phyloP scores from a whole-genome alignment of 2,113 vertebrate species.

The Tretioscincus oriximinensis region DNA sequence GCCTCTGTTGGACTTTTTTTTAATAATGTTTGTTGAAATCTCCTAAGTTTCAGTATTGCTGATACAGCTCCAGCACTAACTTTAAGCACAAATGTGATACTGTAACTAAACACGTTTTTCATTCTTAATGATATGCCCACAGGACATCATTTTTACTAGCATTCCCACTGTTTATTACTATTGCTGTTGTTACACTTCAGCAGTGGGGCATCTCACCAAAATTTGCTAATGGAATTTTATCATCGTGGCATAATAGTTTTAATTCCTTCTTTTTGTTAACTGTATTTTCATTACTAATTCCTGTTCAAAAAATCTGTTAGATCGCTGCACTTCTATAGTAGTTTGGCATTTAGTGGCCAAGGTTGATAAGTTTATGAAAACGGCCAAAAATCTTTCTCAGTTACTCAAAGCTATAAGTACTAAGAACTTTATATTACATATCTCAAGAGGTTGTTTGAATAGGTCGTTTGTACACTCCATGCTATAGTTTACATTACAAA shows the following conservation, averaged over 20 bases:
- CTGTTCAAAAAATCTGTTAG: not conserved
- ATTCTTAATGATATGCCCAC: not conserved
- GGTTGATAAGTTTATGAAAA: not conserved
- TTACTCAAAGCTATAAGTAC: not conserved
- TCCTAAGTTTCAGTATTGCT: accelerated
- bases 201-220: not conserved
- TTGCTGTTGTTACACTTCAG: slow-evolving; percentile 9
- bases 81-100: accelerated
- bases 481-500: too few species aligned
- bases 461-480: not conserved
- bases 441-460: not conserved
- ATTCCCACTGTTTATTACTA: not conserved
- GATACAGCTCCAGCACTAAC: accelerated
- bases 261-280: not conserved
- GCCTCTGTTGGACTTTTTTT: not conserved
- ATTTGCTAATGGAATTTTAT: not conserved
- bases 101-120: not conserved
- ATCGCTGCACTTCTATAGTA: not conserved
- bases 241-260: not conserved
- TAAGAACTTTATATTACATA: not conserved
- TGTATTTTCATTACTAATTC: not conserved
- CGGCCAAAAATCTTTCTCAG: not conserved
- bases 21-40: not conserved
- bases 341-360: not conserved
- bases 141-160: not conserved